Evolutionary conservation across 1,140 invertebrate species (phyloP), one percentile per base, ranked within the genome.

Genomic region (Bombus ignitus): DNA sequence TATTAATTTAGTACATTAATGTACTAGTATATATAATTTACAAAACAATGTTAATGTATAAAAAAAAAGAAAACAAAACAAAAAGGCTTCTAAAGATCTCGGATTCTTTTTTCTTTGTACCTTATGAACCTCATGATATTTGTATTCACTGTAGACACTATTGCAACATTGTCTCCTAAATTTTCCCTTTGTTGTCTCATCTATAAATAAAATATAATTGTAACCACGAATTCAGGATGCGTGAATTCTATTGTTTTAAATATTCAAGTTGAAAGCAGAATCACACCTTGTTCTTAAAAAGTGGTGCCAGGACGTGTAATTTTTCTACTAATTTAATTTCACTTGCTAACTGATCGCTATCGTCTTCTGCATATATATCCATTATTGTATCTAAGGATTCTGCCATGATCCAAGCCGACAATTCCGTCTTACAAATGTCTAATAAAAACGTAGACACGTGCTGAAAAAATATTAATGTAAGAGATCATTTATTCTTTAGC

Each of bases 291-390:
- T 95, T 95, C 92, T 97, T 97, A 77, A 98, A 95, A 82, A 95
- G 90, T 47, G 97, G 96, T 42, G 96, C 92, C 39, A 98, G 86
- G 37, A 92, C 87, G 44, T 94, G 91, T 1, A 98, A 92, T 89
- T 96, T 97, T 28, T 96, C 95, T 44, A 97, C 95, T 66, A 98
- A 94, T 79, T 96, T 95, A 32, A 97, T 95, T 92, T 97, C 96
- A 68, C 94, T 93, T 1, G 97, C 96, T 83, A 97, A 94, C 47
- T 92, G 86, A 92, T 98, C 96, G 73, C 97, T 96, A 68, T 97
- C 96, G 92, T 98, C 97, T 93, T 98, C 97, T 4, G 97, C 96
- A 94, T 97, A 98, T 66, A 98, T 96, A 93, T 98, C 97, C 94
- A 98, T 97, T 74, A 98, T 91, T 25, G 96, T 96, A 92, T 98